Percentiles rank a stretch among this genome's conserved stretches.
These are phyloP conservation scores for Dicrostonyx torquatus DNA, from an alignment of 2,797 vertebrate species.

Conservation along the genomic window DNA sequence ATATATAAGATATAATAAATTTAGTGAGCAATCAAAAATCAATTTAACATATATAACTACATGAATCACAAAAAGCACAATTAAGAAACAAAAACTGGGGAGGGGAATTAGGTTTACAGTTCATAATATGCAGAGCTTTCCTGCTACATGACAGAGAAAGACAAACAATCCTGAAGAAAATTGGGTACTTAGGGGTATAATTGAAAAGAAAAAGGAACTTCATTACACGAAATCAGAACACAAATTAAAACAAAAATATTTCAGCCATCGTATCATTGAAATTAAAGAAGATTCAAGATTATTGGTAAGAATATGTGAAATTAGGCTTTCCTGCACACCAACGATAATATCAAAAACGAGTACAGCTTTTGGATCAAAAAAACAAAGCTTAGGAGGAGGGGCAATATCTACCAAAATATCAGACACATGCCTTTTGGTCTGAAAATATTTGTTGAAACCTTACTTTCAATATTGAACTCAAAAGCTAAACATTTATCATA, in stretches of 20 bases:
- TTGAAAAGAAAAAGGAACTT: constrained; percentile 8
- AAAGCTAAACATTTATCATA: constrained; percentile 20
- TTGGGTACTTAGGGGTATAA: background rate
- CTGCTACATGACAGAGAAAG: background rate
- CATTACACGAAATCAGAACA: constrained; percentile 4
- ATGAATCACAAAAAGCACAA: constrained; percentile 27
- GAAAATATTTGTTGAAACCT: constrained; percentile 22
- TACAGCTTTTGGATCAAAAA: background rate
- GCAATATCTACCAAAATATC: background rate
- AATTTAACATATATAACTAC: background rate
- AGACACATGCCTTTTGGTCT: background rate
- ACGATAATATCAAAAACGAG: background rate
- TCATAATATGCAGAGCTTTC: background rate
- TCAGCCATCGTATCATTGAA: constrained; percentile 16
- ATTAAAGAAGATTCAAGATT: constrained; percentile 20
- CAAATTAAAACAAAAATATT: constrained; percentile 37
- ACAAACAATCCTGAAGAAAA: constrained; percentile 23
- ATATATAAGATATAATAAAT: constrained; percentile 28
- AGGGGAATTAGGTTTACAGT: background rate
- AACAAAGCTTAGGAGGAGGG: background rate
- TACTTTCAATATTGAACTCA: constrained; percentile 35
- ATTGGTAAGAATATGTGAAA: background rate
- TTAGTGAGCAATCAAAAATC: constrained; percentile 5
- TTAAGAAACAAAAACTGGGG: background rate
- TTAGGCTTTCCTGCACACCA: background rate